These are phyloP conservation scores for Prorops nasuta DNA, from an alignment of 1,140 invertebrate species.

Conservation along the genomic window DNA sequence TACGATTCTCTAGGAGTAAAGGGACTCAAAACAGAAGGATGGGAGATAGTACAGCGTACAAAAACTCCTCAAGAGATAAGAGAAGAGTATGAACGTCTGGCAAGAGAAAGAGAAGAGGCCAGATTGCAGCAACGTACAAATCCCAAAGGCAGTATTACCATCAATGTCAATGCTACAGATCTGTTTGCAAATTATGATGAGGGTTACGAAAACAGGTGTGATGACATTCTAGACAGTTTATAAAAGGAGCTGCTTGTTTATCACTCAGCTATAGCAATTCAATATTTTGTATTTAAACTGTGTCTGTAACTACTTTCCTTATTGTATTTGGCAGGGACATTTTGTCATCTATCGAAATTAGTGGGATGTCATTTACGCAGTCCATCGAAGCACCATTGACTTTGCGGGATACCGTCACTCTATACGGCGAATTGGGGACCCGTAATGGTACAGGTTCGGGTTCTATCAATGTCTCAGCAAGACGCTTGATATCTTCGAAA, in stretches of 20 bases:
- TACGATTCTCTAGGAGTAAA: slow-evolving; percentile 77
- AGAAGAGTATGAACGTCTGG: slow-evolving; percentile 88
- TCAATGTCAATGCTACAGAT: slow-evolving; percentile 91
- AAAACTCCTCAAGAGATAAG: slow-evolving; percentile 91
- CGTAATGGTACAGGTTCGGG: slow-evolving; percentile 85
- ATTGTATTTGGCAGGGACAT: slow-evolving; percentile 51
- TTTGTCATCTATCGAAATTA: slow-evolving; percentile 82
- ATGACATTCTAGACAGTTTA: too few species aligned
- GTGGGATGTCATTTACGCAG: slow-evolving; percentile 86
- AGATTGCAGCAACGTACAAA: slow-evolving; percentile 84
- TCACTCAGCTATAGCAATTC: too few species aligned
- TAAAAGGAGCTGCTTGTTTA: too few species aligned
- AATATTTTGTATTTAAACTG: too few species aligned
- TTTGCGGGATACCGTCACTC: slow-evolving; percentile 74
- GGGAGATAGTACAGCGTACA: slow-evolving; percentile 86
- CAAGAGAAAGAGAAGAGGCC: slow-evolving; percentile 77
- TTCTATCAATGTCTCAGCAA: slow-evolving; percentile 70
- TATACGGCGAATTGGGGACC: slow-evolving; percentile 78
- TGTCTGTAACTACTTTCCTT: too few species aligned
- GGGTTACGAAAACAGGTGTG: slow-evolving; percentile 57
- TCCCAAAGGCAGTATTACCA: slow-evolving; percentile 81
- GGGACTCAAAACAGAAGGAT: slow-evolving; percentile 86
- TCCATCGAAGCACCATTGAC: slow-evolving; percentile 92
- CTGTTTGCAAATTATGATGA: slow-evolving; percentile 82
- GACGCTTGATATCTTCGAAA: slow-evolving; percentile 75